Evolutionary conservation across 2,888 invertebrate species (phyloP).

Genomic region (Agrochola circellaris): DNA sequence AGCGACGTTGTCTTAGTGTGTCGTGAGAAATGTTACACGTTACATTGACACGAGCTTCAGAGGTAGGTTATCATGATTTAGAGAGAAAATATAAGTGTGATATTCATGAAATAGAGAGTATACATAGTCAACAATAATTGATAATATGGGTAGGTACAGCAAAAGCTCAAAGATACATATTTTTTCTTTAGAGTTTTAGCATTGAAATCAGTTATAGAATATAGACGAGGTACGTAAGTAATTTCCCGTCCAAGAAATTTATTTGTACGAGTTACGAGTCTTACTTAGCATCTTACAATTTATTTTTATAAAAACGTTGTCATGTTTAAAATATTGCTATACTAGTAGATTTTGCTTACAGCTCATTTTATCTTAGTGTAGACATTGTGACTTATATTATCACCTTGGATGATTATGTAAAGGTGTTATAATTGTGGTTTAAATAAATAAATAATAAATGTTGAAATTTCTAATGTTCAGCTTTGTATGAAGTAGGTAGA

Average conservation of each 20-base stretch:
- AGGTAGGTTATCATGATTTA: neutral
- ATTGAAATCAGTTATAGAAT: neutral
- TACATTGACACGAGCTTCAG: neutral
- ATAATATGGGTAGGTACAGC: neutral
- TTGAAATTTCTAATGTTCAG: neutral
- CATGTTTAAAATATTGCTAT: too few species aligned
- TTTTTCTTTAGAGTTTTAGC: neutral
- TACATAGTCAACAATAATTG: neutral
- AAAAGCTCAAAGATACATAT: neutral
- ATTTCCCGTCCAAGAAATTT: neutral
- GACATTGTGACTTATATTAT: too few species aligned
- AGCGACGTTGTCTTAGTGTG: constrained; percentile 27
- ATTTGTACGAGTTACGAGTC: neutral
- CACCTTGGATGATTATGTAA: too few species aligned
- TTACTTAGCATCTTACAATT: neutral
- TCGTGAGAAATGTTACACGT: constrained; percentile 16
- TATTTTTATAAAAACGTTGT: neutral
- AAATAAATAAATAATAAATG: too few species aligned
- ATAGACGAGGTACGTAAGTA: neutral
- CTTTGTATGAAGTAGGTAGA: neutral
- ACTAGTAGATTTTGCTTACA: too few species aligned
- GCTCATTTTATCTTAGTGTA: too few species aligned
- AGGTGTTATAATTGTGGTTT: too few species aligned
- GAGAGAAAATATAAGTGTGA: neutral
- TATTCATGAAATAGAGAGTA: neutral